Conservation (phyloP, 64 coral and sea anemone species). For the Porites australiensis region DNA sequence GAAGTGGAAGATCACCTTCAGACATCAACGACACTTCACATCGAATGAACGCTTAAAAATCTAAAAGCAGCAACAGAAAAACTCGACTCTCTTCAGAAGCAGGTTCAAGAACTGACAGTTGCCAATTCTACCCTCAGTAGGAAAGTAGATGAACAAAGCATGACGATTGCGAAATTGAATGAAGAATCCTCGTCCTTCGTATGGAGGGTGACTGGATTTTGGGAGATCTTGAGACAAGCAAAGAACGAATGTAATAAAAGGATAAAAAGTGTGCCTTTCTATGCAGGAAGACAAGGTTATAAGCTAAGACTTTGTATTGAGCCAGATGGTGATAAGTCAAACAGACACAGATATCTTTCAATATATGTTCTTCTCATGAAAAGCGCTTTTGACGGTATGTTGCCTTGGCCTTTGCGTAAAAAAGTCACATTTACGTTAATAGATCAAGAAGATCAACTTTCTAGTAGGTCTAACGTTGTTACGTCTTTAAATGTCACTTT, state of each 20-base stretch:
- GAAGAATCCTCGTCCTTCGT: not conserved
- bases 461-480: too few relatives aligned
- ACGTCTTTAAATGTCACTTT: not conserved
- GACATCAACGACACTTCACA: too few relatives aligned
- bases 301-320: conserved; percentile 15
- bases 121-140: not conserved
- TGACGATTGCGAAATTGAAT: not conserved
- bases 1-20: too few relatives aligned
- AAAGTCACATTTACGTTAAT: conserved; percentile 37
- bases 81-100: too few relatives aligned
- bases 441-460: not conserved
- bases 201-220: not conserved
- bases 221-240: not conserved
- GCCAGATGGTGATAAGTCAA: conserved; percentile 19
- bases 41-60: too few relatives aligned
- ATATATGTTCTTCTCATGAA: conserved; percentile 7
- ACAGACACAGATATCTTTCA: conserved; percentile 13
- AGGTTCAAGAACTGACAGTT: not conserved
- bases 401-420: conserved; percentile 34
- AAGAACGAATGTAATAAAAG: not conserved
- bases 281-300: conserved; percentile 17
- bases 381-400: conserved; percentile 25
- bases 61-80: too few relatives aligned
- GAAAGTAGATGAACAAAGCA: not conserved
- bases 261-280: conserved; percentile 26